Evolutionary conservation across 1,140 invertebrate genomes (phyloP).

Genomic region (Homarus americanus): DNA sequence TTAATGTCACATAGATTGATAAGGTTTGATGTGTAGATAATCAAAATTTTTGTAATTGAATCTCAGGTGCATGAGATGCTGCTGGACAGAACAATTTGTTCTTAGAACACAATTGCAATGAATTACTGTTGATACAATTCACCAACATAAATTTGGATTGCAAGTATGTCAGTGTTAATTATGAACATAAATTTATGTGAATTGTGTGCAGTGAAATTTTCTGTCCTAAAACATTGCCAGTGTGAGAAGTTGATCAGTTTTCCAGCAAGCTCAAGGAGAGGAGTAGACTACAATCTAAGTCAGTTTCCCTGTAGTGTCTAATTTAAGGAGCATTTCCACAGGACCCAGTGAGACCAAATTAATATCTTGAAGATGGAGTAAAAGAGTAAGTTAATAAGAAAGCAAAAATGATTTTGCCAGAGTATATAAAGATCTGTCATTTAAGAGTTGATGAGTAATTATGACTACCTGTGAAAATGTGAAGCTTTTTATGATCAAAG

Average conservation of each 20-base stretch:
- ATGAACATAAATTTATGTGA: neutral
- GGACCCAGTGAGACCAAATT: slow-evolving; percentile 53
- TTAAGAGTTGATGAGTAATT: neutral
- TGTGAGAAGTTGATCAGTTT: neutral
- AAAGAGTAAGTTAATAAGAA: slow-evolving; percentile 37
- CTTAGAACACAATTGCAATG: neutral
- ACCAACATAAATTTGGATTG: neutral
- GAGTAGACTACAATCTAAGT: slow-evolving; percentile 70
- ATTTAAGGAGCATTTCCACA: slow-evolving; percentile 66
- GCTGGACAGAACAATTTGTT: neutral
- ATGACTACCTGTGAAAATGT: slow-evolving; percentile 52
- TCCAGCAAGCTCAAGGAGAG: slow-evolving; percentile 4
- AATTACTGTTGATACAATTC: slow-evolving; percentile 9
- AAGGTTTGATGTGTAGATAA: neutral
- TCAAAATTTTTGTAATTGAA: neutral
- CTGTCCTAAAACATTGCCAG: neutral
- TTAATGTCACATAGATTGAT: neutral
- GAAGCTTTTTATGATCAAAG: slow-evolving; percentile 7
- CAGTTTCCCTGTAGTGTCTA: slow-evolving; percentile 69
- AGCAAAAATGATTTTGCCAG: neutral
- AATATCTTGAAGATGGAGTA: slow-evolving; percentile 28
- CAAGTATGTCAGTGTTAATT: neutral
- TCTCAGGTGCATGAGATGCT: neutral
- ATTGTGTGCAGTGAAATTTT: neutral
- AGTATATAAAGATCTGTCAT: slow-evolving; percentile 5